Conservation (phyloP, 2,888 invertebrate genomes). For the Aquatica leii region DNA sequence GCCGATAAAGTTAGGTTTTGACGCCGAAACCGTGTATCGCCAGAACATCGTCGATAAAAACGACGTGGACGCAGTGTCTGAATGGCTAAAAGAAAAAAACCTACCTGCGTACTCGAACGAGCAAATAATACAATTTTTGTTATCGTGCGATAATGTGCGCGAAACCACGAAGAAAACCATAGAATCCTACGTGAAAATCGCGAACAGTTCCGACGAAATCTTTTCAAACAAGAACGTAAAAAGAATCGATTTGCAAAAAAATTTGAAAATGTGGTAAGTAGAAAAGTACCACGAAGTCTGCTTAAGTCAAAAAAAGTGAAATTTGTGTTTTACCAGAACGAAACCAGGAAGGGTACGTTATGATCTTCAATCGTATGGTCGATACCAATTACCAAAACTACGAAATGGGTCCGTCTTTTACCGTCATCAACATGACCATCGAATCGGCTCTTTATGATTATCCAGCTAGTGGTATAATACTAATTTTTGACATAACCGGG, state of each 20-base stretch:
- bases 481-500: conserved; percentile 74
- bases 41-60: too few relatives aligned
- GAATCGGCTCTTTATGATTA: conserved; percentile 65
- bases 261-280: conserved; percentile 7
- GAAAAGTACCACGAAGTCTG: neutral
- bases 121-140: conserved; percentile 17
- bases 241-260: neutral
- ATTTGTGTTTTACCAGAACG: conserved; percentile 1
- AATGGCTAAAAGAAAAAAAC: neutral
- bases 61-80: too few relatives aligned
- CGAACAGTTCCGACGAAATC: neutral
- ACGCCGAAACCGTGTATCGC: too few relatives aligned
- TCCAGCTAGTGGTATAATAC: conserved; percentile 70
- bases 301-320: neutral
- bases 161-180: conserved; percentile 8
- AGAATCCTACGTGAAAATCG: neutral
- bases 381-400: neutral
- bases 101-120: conserved; percentile 16
- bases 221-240: neutral
- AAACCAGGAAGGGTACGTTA: conserved; percentile 5
- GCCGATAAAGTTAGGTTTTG: too few relatives aligned
- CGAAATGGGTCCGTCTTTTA: neutral
- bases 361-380: neutral
- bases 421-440: conserved; percentile 40
- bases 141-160: neutral